Evolutionary conservation across 2,797 vertebrate genomes (phyloP).

Genomic region (Propithecus perrieri): DNA sequence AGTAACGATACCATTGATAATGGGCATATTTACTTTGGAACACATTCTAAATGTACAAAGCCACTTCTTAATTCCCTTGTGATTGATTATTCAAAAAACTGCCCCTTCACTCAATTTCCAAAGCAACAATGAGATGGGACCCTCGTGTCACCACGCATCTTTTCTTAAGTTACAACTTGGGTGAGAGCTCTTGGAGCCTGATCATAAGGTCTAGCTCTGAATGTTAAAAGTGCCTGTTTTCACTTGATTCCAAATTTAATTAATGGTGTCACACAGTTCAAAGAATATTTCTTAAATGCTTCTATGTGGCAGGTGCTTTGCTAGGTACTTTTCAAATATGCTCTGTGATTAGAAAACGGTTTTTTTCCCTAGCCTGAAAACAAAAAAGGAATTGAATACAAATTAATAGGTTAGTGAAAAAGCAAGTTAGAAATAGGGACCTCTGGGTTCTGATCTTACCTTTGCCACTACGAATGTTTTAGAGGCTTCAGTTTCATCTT

Average conservation of each 20-base stretch:
- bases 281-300: neutral
- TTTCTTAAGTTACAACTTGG: neutral
- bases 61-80: neutral
- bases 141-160: neutral
- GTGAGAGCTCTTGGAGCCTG: neutral
- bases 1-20: neutral
- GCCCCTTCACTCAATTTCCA: neutral
- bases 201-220: neutral
- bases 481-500: neutral
- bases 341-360: neutral
- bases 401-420: constrained; percentile 2
- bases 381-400: neutral
- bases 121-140: neutral
- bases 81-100: neutral
- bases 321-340: neutral
- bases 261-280: neutral
- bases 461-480: neutral
- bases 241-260: neutral
- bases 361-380: neutral
- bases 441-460: neutral
- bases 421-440: neutral
- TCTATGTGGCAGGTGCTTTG: neutral
- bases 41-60: neutral
- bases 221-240: neutral
- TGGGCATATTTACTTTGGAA: neutral